These are phyloP conservation scores for Steatocranus sp. DNA, from an alignment of 2,797 vertebrate species.

Conservation along the genomic window DNA sequence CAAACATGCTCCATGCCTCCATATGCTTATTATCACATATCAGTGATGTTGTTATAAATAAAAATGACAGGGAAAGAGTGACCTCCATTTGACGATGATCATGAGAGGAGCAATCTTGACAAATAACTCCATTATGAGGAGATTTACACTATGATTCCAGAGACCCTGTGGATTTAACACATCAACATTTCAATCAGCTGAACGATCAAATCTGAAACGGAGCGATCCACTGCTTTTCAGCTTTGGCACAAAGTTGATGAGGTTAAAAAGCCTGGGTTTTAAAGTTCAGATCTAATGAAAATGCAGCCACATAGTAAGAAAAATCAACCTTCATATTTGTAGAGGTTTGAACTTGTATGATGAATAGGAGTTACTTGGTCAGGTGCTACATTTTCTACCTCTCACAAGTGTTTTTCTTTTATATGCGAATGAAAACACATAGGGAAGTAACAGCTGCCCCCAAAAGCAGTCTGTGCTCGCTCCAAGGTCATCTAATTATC, in stretches of 20 bases:
- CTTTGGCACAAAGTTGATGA: neutral
- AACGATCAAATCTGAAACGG: neutral
- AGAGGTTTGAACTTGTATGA: neutral
- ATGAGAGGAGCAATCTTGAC: neutral
- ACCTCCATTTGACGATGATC: slow-evolving; percentile 1
- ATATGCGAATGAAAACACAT: neutral
- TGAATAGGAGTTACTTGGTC: neutral
- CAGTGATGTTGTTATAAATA: neutral
- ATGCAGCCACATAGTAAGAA: neutral
- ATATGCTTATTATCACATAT: neutral
- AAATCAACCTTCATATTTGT: neutral
- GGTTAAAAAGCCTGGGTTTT: neutral
- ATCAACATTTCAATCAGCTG: neutral
- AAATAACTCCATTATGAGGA: neutral
- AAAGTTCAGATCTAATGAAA: neutral
- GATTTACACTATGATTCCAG: neutral
- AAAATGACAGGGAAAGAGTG: neutral
- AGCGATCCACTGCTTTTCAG: neutral
- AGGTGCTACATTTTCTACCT: neutral
- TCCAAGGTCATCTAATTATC: neutral
- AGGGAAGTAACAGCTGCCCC: neutral
- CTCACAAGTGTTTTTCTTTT: neutral
- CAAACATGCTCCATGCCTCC: neutral
- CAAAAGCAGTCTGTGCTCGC: neutral
- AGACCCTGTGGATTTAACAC: neutral